Evolutionary conservation across 2,113 vertebrate species (phyloP), one percentile per base, ranked within the genome.

Genomic region (Columba janthina): DNA sequence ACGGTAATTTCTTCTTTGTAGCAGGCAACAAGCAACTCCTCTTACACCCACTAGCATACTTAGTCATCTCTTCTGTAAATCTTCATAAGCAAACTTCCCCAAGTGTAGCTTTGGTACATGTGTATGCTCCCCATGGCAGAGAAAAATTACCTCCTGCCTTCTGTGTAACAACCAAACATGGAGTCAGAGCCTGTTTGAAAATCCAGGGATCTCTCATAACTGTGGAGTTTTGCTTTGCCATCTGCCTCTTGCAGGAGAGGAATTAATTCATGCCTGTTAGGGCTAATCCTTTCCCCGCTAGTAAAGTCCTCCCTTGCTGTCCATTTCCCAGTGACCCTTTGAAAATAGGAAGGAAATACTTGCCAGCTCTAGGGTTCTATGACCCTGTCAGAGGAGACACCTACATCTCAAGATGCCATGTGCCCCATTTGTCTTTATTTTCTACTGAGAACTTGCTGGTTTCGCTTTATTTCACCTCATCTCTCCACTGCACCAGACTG

Each of bases 1-100:
- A 61, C 44, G 65, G 56, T 91, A 69, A 81, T 92, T 96, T 95
- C 42, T 83, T 80, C 78, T 91, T 92, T 62, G 17, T 73, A 79
- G 31, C 15, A 72, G 80, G 83, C 77, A 96, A 38, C 51, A 21
- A 69, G 31, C n/a, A 85, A 62, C 70, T 67, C 65, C n/a, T 82
- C 64, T 78, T 54, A 91, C 69, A 93, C 75, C 78, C 60, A 46
- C 93, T 77, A 56, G 31, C 79, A 46, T 25, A 65, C 64, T 93
- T 91, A 93, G 50, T 94, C 57, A 91, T 44, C 25, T 67, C 38
- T 84, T 89, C 58, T 76, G 69, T 82, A 91, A 78, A 80, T 76
- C 66, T 50, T 69, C 36, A 11, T 42, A 65, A 66, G 50, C 51
- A 71, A 80, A 64, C 38, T 77, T 77, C 48, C 38, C 64, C 53